phyloP scores from a whole-genome alignment of 2,888 invertebrate genomes.

The Campoplex capitator region DNA sequence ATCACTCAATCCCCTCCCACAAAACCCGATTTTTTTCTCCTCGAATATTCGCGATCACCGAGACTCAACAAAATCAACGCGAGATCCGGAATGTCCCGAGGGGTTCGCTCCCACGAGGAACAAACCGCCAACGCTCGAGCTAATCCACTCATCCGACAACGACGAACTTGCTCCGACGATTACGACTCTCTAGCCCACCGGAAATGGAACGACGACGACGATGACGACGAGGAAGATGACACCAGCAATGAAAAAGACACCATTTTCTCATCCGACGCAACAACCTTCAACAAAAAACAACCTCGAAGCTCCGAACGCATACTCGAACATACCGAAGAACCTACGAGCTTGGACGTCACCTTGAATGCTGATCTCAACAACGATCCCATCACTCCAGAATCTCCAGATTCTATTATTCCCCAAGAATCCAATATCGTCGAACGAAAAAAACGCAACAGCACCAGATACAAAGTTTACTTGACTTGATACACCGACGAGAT shows the following conservation, averaged over 20 bases:
- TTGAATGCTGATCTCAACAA: neutral
- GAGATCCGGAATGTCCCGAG: conserved; percentile 73
- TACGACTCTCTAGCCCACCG: conserved; percentile 70
- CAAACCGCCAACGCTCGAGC: conserved; percentile 18
- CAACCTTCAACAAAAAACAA: conserved; percentile 50
- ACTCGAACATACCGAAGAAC: neutral
- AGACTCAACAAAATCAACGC: conserved; percentile 71
- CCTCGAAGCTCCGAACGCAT: neutral
- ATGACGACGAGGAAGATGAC: neutral
- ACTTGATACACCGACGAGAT: conserved; percentile 63
- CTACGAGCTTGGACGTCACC: neutral
- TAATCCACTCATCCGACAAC: conserved; percentile 68
- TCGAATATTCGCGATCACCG: conserved; percentile 64
- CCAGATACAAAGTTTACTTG: conserved; percentile 78
- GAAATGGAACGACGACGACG: conserved; percentile 39
- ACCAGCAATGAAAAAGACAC: conserved; percentile 47
- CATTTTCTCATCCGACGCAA: neutral
- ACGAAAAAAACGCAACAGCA: conserved; percentile 76
- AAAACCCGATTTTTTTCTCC: neutral
- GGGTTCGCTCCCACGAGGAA: conserved; percentile 48
- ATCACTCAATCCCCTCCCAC: conserved; percentile 68
- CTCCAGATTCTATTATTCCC: neutral
- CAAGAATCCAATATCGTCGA: conserved; percentile 53
- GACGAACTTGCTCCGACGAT: conserved; percentile 78
- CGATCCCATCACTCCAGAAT: neutral